Conservation (phyloP, 2,797 vertebrate species). For the Muraenolepis orangiensis region DNA sequence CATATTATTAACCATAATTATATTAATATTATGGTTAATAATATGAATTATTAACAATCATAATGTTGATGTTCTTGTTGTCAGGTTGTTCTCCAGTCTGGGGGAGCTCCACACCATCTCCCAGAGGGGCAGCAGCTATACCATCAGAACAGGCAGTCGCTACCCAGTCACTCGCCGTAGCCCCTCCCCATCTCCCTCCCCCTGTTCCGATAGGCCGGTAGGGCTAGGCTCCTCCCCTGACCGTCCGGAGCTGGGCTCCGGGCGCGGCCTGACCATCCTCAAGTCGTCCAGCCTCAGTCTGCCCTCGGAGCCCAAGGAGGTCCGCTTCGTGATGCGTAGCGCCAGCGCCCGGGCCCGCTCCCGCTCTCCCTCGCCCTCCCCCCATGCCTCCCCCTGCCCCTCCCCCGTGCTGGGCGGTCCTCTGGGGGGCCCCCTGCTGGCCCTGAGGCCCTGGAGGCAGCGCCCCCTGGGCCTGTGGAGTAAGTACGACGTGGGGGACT, state of each 20-base stretch:
- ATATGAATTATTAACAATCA: no score
- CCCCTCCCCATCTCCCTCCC: conserved; percentile 88
- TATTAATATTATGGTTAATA: no score
- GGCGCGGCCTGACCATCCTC: conserved; percentile 84
- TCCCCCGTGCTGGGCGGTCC: conserved; percentile 80
- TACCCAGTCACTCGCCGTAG: conserved; percentile 92
- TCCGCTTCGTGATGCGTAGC: conserved; percentile 94
- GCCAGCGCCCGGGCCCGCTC: conserved; percentile 92
- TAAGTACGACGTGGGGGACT: conserved; percentile 97
- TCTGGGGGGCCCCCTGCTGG: conserved; percentile 81
- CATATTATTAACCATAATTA: no score
- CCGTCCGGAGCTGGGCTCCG: conserved; percentile 63
- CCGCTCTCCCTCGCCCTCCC: conserved; percentile 79
- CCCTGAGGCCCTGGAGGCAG: conserved; percentile 92
- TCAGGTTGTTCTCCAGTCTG: conserved; percentile 97
- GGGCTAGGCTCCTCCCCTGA: conserved; percentile 53
- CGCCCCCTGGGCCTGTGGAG: conserved; percentile 95
- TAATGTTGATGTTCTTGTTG: no score
- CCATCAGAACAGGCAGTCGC: conserved; percentile 89
- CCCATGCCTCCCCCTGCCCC: conserved; percentile 78
- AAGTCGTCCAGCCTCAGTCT: conserved; percentile 98
- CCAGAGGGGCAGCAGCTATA: conserved; percentile 91
- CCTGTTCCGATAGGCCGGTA: conserved; percentile 81
- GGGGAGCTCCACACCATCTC: conserved; percentile 97
- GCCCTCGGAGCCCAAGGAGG: conserved; percentile 96